Evolutionary conservation across 2,888 invertebrate genomes (phyloP).

Genomic region (Xanthia togata): DNA sequence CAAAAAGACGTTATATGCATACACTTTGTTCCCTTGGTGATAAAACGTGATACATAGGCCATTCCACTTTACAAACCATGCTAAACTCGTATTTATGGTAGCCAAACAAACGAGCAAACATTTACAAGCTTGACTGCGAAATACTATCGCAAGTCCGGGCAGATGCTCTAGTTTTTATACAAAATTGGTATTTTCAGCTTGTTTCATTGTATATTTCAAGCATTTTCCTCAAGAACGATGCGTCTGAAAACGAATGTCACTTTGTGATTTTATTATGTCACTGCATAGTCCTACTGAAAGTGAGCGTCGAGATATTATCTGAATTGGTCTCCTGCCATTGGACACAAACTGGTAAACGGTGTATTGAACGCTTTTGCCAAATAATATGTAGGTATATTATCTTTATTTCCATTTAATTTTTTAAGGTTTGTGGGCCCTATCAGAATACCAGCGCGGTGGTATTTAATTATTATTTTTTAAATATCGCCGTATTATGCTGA

Average conservation of each 20-base stretch:
- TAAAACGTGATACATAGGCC: conserved; percentile 30
- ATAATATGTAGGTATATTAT: background rate
- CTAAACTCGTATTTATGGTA: conserved; percentile 7
- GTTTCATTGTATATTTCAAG: background rate
- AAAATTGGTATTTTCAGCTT: background rate
- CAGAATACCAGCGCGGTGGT: no score
- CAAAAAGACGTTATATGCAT: background rate
- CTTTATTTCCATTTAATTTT: background rate
- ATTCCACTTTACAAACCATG: background rate
- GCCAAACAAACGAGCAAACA: conserved; percentile 11
- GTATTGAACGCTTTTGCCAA: background rate
- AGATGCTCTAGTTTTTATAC: background rate
- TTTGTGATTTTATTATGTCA: no score
- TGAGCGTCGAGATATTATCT: background rate
- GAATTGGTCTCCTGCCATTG: background rate
- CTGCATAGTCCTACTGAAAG: background rate
- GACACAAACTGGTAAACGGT: background rate
- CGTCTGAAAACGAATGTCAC: no score
- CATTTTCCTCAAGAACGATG: background rate
- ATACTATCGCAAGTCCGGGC: background rate
- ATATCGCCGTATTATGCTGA: no score
- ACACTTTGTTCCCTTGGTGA: conserved; percentile 7
- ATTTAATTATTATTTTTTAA: no score
- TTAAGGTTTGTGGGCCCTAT: background rate
- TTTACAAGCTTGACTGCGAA: conserved; percentile 3